Evolutionary conservation across 2,113 vertebrate genomes (phyloP).

Genomic region (Stigmatopora argus): DNA sequence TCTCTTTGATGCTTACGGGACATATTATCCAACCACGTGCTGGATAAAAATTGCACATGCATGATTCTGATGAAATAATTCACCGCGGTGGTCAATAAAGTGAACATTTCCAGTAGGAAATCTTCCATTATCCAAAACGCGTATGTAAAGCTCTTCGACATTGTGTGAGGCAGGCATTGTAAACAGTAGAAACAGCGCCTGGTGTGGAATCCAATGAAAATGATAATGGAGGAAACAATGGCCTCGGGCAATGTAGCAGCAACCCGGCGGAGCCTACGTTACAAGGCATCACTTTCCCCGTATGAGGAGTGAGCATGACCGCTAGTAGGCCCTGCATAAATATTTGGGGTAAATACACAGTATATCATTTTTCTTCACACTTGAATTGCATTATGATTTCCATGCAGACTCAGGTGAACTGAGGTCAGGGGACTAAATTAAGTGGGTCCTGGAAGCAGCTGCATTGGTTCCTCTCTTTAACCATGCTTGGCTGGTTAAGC

Average conservation of each 20-base stretch:
- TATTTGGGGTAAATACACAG: slow-evolving; percentile 92
- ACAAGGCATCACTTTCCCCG: slow-evolving; percentile 72
- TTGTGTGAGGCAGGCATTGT: slow-evolving; percentile 57
- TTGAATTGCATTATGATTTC: slow-evolving; percentile 96
- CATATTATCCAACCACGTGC: slow-evolving; percentile 18
- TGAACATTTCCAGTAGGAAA: slow-evolving; percentile 35
- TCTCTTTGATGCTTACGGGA: slow-evolving; percentile 2
- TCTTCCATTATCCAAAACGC: slow-evolving; percentile 43
- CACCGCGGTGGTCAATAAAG: slow-evolving; percentile 39
- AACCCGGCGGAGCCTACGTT: slow-evolving; percentile 57
- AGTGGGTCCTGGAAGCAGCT: slow-evolving; percentile 93
- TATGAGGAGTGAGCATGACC: slow-evolving; percentile 79
- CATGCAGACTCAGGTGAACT: slow-evolving; percentile 92
- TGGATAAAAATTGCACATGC: slow-evolving; percentile 25
- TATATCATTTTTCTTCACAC: slow-evolving; percentile 97
- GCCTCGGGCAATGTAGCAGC: slow-evolving; percentile 61
- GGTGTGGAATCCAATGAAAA: slow-evolving; percentile 70
- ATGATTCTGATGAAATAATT: slow-evolving; percentile 30
- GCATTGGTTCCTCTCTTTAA: slow-evolving; percentile 91
- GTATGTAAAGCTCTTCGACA: slow-evolving; percentile 50
- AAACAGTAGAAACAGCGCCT: slow-evolving; percentile 53
- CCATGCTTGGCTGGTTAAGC: slow-evolving; percentile 98
- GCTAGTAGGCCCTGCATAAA: slow-evolving; percentile 89
- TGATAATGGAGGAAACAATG: slow-evolving; percentile 69
- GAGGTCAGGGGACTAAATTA: slow-evolving; percentile 98